A percentile compares a stretch with the other conserved stretches of the same genome.
Evolutionary conservation across 2,888 invertebrate genomes (phyloP).

Genomic region (Beris morrisii): DNA sequence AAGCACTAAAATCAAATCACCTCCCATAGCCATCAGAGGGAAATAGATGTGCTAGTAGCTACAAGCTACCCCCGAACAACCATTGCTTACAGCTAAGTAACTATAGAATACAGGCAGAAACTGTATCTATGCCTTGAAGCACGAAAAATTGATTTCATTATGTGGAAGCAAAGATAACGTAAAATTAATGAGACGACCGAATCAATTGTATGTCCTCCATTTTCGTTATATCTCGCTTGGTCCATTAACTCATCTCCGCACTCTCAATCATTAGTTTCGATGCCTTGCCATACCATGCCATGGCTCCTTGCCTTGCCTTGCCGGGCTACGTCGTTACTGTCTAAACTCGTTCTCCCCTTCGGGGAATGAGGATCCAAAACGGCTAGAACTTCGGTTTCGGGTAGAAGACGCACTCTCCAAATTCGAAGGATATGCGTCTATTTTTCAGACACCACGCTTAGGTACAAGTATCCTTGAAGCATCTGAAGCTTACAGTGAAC

Average conservation of each 20-base stretch:
- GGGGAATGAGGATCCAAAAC: too few species aligned
- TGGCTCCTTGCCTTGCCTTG: background rate
- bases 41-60: constrained; percentile 6
- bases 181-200: constrained; percentile 41
- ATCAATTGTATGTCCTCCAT: constrained; percentile 36
- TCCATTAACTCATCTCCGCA: constrained; percentile 30
- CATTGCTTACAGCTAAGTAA: too few species aligned
- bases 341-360: background rate
- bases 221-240: constrained; percentile 30
- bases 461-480: too few species aligned
- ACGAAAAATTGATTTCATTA: constrained; percentile 41
- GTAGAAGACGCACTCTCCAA: too few species aligned
- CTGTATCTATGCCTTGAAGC: constrained; percentile 28
- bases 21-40: constrained; percentile 19
- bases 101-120: background rate
- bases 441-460: too few species aligned
- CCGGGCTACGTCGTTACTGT: background rate
- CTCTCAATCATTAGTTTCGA: constrained; percentile 21
- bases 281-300: background rate
- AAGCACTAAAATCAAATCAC: constrained; percentile 28
- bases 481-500: too few species aligned
- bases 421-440: too few species aligned
- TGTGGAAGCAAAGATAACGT: constrained; percentile 41
- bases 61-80: too few species aligned
- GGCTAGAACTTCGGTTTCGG: too few species aligned